phyloP scores from a whole-genome alignment of 2,797 vertebrate genomes.

The Crax fasciolata region DNA sequence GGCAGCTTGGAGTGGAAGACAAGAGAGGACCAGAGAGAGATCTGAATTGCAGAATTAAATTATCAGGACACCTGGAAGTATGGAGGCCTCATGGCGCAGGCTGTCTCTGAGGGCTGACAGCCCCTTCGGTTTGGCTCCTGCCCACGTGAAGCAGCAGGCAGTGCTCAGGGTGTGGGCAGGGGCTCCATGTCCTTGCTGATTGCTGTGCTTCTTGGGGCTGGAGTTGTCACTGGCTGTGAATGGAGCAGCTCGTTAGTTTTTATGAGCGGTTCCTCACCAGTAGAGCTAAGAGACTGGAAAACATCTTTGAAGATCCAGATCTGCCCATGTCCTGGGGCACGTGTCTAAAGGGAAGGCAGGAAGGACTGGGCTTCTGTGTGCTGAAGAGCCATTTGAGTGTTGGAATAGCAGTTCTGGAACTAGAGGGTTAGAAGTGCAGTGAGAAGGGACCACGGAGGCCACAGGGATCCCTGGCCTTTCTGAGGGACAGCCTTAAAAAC shows the following conservation, averaged over 20 bases:
- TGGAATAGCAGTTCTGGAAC: neutral
- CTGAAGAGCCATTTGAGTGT: neutral
- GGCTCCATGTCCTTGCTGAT: neutral
- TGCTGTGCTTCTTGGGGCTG: neutral
- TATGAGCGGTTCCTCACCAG: neutral
- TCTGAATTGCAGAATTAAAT: neutral
- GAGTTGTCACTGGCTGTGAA: neutral
- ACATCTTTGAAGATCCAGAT: neutral
- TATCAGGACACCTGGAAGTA: neutral
- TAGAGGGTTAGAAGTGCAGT: neutral
- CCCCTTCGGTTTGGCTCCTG: neutral
- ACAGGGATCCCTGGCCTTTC: neutral
- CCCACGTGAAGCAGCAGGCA: neutral
- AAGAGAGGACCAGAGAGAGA: neutral
- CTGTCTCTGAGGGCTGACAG: neutral
- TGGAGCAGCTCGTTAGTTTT: neutral
- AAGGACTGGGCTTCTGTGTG: neutral
- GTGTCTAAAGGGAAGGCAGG: neutral
- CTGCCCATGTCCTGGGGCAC: rapidly evolving
- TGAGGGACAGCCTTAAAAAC: neutral
- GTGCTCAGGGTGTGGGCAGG: neutral
- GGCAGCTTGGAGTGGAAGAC: rapidly evolving
- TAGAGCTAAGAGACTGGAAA: neutral
- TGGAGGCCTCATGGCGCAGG: neutral
- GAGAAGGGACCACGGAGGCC: neutral